phyloP scores from a whole-genome alignment of 2,113 vertebrate genomes.

The Chlamydotis undulata region DNA sequence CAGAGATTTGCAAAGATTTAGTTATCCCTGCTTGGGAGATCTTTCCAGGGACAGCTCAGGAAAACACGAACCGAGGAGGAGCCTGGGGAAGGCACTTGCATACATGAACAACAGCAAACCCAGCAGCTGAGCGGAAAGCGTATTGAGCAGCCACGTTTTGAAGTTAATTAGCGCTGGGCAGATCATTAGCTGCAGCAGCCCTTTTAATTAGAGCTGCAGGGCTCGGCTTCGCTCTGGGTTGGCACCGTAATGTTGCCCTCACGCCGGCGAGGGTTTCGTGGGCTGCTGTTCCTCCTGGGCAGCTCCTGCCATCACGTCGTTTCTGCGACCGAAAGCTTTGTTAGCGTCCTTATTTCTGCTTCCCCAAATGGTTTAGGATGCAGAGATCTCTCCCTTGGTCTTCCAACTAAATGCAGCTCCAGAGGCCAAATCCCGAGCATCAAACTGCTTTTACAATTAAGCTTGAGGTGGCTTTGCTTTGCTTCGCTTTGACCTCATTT shows the following conservation, averaged over 20 bases:
- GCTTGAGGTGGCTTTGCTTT: conserved; percentile 45
- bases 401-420: conserved; percentile 31
- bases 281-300: background rate
- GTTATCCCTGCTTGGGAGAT: background rate
- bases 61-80: background rate
- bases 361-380: background rate
- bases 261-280: accelerated
- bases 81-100: background rate
- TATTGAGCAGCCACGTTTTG: background rate
- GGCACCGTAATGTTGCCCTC: background rate
- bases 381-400: conserved; percentile 15
- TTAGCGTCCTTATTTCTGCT: background rate
- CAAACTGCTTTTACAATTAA: conserved; percentile 56
- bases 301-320: background rate
- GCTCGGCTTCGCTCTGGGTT: background rate
- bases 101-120: background rate
- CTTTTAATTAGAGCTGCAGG: conserved; percentile 63
- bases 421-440: conserved; percentile 48
- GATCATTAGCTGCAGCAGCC: conserved; percentile 54
- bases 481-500: conserved; percentile 64
- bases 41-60: background rate
- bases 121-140: background rate
- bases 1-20: background rate
- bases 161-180: conserved; percentile 63
- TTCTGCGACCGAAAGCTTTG: background rate